Evolutionary conservation across 2,888 invertebrate species (phyloP).

Genomic region (Ophioninae sp.): DNA sequence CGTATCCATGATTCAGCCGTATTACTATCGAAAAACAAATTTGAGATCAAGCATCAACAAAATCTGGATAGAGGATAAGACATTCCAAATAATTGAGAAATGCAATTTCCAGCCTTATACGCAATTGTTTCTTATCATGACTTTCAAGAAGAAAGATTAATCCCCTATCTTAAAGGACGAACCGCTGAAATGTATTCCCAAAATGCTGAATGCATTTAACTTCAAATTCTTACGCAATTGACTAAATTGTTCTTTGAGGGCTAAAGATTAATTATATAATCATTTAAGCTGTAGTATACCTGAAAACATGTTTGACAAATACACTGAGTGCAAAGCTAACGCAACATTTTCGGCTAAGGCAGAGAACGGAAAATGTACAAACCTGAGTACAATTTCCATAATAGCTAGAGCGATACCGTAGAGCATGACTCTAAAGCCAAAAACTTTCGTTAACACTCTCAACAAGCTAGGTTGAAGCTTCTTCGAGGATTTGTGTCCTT

Average conservation of each 20-base stretch:
- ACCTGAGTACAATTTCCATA: conserved; percentile 85
- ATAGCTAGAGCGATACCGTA: conserved; percentile 85
- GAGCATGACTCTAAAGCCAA: conserved; percentile 84
- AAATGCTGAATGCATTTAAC: background rate
- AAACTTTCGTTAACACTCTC: conserved; percentile 84
- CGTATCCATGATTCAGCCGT: background rate
- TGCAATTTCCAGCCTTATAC: background rate
- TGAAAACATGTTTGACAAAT: background rate
- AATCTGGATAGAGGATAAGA: background rate
- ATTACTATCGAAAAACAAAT: background rate
- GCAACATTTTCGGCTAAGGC: background rate
- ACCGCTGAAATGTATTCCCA: background rate
- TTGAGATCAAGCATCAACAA: background rate
- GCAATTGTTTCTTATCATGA: background rate
- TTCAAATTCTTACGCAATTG: background rate
- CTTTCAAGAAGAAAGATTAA: background rate
- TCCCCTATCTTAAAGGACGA: background rate
- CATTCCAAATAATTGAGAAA: background rate
- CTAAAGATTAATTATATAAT: background rate
- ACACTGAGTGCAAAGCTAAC: background rate
- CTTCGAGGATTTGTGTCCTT: conserved; percentile 52
- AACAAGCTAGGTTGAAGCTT: conserved; percentile 85
- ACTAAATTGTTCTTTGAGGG: background rate
- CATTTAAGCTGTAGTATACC: background rate
- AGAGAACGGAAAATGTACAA: conserved; percentile 44